Evolutionary conservation across 2,113 vertebrate genomes (phyloP).

Genomic region (Zapus hudsonius): DNA sequence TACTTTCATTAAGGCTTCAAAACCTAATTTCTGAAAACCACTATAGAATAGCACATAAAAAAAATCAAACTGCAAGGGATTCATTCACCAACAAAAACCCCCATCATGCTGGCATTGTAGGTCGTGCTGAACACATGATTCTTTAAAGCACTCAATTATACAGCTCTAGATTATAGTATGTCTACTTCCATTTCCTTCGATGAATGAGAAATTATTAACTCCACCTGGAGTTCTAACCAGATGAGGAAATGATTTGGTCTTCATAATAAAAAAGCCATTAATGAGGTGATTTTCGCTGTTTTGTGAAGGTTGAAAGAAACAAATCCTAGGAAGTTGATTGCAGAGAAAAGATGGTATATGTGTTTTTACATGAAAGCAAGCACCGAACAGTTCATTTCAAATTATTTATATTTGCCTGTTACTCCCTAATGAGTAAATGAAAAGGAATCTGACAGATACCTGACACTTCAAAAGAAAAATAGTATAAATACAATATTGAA

Average conservation of each 20-base stretch:
- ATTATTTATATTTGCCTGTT: background rate
- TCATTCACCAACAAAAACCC: constrained; percentile 38
- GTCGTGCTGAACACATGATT: constrained; percentile 25
- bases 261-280: constrained; percentile 48
- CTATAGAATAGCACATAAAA: background rate
- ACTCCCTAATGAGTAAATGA: constrained; percentile 19
- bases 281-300: constrained; percentile 47
- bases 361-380: background rate
- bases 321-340: constrained; percentile 19
- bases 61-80: constrained; percentile 34
- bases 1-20: constrained; percentile 54
- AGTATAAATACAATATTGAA: background rate
- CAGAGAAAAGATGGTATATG: background rate
- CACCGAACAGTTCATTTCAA: background rate
- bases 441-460: background rate
- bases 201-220: constrained; percentile 52
- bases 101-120: background rate
- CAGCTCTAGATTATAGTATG: constrained; percentile 53
- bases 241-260: constrained; percentile 54
- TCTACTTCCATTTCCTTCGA: constrained; percentile 57
- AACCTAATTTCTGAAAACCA: constrained; percentile 65
- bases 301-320: constrained; percentile 46
- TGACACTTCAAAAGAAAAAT: background rate
- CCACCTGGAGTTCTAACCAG: constrained; percentile 22
- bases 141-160: constrained; percentile 40